Base-by-base conservation (phyloP, 2,888 invertebrate species). In the Unio pictorum region DNA sequence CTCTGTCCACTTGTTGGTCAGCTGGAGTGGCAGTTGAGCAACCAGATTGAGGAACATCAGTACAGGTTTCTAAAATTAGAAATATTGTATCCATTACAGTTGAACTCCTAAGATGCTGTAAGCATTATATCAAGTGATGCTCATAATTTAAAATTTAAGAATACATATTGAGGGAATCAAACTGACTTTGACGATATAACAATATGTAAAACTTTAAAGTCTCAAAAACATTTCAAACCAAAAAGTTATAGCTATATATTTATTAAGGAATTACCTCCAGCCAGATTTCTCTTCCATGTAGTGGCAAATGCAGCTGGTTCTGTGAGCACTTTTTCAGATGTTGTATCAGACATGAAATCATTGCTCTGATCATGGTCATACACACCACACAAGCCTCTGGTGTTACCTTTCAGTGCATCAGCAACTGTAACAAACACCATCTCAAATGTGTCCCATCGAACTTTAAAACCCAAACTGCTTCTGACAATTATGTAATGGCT, bases 381-480 rank as follows among this genome's bases (percentile, higher is more conserved):
- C 0, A 91, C 92, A 0, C 97, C 96, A 86, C 97, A 97, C 0
- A 97, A 91, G 68, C 96, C 97, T 74, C 93, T 93, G 0, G 95
- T 94, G 82, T 93, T 93, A 84, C 95, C 94, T 94, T 95, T 95
- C 56, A 95, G 74, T 34, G 80, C 80, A 20, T 77, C 79, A 2
- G 82, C 73, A 6, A 85, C 80, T 61, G 86, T 80, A 1, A 86
- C 67, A 68, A 82, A 83, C 20, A 87, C 68, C 64, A 83, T 82
- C 69, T 86, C 81, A 55, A 93, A 91, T 11, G 93, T 93, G 86
- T 96, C 95, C 96, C 96, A 97, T 76, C 94, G 93, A 67, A 96
- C 82, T 55, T 92, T 92, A 30, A 94, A 86, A 1, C 87, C 87
- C 54, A 93, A 91, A 79, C 95, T 94, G 71, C 95, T 90, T 63